Evolutionary conservation across 1,140 invertebrate species (phyloP).

Genomic region (Lamellibrachia luymesi): DNA sequence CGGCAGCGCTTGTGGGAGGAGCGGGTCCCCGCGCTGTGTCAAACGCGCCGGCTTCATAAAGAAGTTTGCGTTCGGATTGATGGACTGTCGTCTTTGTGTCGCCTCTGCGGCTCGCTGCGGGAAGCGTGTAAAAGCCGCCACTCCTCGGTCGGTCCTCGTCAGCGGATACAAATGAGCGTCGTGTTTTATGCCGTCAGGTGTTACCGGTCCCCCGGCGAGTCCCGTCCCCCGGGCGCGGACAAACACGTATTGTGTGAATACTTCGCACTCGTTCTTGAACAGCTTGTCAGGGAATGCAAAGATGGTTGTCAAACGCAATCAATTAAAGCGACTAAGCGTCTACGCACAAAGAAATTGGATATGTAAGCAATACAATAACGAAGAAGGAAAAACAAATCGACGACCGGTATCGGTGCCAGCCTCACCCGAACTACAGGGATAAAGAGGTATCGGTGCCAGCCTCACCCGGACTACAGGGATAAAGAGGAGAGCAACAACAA

Average conservation of each 20-base stretch:
- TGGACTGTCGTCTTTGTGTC: not conserved
- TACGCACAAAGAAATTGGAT: not conserved
- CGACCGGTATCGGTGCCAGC: too few relatives aligned
- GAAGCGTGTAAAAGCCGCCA: not conserved
- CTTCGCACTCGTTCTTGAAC: not conserved
- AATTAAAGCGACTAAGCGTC: not conserved
- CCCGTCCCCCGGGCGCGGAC: not conserved
- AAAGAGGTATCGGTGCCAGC: too few relatives aligned
- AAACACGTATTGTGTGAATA: not conserved
- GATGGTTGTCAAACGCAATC: not conserved
- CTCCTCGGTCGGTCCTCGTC: not conserved
- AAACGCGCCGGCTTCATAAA: not conserved
- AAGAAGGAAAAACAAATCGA: too few relatives aligned
- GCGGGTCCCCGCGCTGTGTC: not conserved
- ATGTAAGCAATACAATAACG: too few relatives aligned
- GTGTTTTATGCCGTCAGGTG: constrained; percentile 3
- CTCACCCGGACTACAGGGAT: too few relatives aligned
- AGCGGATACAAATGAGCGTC: constrained; percentile 3
- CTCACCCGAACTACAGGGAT: too few relatives aligned
- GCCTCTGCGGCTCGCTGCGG: not conserved
- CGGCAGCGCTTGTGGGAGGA: not conserved
- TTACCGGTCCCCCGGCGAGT: not conserved
- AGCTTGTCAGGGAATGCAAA: not conserved
- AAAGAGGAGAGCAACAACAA: too few relatives aligned
- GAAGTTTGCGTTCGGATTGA: not conserved